Conservation (phyloP, 2,113 vertebrate species). For the Eurypyga helias region DNA sequence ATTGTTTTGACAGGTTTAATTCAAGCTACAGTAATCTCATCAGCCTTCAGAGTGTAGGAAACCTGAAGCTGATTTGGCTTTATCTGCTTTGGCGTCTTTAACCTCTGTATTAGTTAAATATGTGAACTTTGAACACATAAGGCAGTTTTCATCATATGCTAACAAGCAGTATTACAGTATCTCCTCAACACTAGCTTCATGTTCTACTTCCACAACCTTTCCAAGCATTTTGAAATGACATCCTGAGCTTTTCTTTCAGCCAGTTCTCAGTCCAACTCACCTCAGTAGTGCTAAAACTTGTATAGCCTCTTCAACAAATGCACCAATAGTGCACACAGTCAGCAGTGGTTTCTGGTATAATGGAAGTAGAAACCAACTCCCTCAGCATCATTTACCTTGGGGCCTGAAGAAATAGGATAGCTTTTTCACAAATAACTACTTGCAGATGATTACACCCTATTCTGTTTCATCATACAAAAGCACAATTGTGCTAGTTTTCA, state of each 20-base stretch:
- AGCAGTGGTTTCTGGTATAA: not conserved
- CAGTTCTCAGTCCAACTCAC: not conserved
- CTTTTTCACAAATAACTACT: not conserved
- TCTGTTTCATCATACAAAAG: not conserved
- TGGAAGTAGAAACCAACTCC: not conserved
- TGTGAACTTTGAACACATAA: not conserved
- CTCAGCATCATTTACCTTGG: not conserved
- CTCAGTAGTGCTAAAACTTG: not conserved
- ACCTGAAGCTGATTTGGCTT: conserved; percentile 43
- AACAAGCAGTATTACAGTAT: conserved; percentile 20
- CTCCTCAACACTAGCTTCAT: not conserved
- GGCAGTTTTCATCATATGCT: not conserved
- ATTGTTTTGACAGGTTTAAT: conserved; percentile 55
- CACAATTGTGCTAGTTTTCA: not conserved
- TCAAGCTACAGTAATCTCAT: conserved; percentile 50
- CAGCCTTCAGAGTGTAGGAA: not conserved
- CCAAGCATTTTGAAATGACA: conserved; percentile 11
- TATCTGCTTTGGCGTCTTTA: conserved; percentile 52
- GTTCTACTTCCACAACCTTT: conserved; percentile 25
- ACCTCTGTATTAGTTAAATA: conserved; percentile 49
- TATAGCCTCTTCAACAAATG: not conserved
- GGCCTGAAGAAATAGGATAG: not conserved
- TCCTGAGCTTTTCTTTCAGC: no score
- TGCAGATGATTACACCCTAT: not conserved
- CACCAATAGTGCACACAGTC: not conserved